Conservation (phyloP, 2,797 vertebrate genomes). For the Tragopan temminckii region DNA sequence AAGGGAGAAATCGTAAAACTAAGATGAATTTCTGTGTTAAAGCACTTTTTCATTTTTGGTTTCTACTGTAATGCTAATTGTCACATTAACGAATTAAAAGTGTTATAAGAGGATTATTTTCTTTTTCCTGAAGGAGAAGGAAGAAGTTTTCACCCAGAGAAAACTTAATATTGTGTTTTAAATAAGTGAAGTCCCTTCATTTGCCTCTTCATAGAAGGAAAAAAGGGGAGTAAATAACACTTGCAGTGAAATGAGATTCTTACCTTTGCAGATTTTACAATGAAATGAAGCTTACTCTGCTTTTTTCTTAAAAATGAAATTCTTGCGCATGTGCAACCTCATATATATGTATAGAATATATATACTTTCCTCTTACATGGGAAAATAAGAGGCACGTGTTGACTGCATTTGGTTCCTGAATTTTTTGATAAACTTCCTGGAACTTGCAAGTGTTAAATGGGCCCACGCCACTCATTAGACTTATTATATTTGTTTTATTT, state of each 20-base stretch:
- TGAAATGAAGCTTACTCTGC: neutral
- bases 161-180: neutral
- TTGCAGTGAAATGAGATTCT: neutral
- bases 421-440: neutral
- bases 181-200: neutral
- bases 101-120: neutral
- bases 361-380: too few species aligned
- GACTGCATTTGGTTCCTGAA: neutral
- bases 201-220: neutral
- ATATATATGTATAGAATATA: too few species aligned
- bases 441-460: neutral
- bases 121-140: neutral
- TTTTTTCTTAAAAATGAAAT: neutral
- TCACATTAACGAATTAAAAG: neutral
- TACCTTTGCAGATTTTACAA: neutral
- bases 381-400: neutral
- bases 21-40: neutral
- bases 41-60: neutral
- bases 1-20: neutral
- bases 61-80: neutral
- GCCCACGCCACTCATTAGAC: neutral
- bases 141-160: neutral
- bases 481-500: neutral
- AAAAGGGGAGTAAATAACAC: neutral
- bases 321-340: neutral